Conservation (phyloP, 2,797 vertebrate species). For the Poeciliopsis paucimaculata region DNA sequence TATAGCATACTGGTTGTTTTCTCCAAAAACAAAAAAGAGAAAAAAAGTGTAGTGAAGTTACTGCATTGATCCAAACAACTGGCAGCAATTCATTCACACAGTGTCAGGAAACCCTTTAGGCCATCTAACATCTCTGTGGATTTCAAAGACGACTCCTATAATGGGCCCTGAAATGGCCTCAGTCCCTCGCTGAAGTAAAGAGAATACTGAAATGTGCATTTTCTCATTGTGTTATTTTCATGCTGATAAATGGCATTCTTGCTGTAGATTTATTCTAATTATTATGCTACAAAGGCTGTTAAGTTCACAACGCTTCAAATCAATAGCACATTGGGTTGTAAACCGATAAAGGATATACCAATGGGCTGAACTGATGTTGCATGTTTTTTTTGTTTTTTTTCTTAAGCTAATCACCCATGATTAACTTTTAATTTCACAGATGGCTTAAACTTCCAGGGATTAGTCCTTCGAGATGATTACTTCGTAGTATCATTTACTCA, state of each 20-base stretch:
- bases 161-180: constrained; percentile 41
- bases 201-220: constrained; percentile 34
- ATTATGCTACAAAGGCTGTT: constrained; percentile 51
- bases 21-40: constrained; percentile 1
- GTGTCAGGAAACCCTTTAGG: constrained; percentile 28
- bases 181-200: constrained; percentile 24
- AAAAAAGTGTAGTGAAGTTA: constrained; percentile 29
- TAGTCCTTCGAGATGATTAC: constrained; percentile 37
- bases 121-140: constrained; percentile 33
- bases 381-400: constrained; percentile 8
- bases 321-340: constrained; percentile 58
- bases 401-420: constrained; percentile 41
- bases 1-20: constrained; percentile 29
- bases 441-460: constrained; percentile 36
- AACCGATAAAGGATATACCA: constrained; percentile 44
- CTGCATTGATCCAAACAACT: constrained; percentile 19
- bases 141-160: constrained; percentile 40
- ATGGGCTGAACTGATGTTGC: constrained; percentile 27
- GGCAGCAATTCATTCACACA: constrained; percentile 37
- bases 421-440: constrained; percentile 60
- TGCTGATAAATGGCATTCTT: constrained; percentile 55
- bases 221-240: constrained; percentile 46
- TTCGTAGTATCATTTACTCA: constrained; percentile 16
- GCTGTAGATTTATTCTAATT: constrained; percentile 42
- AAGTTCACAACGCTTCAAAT: constrained; percentile 51